phyloP scores from a whole-genome alignment of 1,140 invertebrate genomes.

The Eufriesea mexicana region DNA sequence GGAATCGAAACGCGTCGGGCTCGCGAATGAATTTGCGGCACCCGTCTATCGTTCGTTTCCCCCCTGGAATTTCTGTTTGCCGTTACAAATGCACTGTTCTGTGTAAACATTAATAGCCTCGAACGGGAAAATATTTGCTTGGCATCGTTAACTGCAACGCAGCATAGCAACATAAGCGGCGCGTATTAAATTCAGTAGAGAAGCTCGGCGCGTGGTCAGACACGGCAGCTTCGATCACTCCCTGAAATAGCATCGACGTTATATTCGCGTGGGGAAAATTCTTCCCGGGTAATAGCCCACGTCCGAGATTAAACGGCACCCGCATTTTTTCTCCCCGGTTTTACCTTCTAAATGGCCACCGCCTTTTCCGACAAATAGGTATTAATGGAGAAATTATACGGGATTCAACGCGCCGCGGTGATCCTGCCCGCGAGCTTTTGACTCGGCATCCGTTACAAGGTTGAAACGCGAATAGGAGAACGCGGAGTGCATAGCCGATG shows the following conservation, averaged over 20 bases:
- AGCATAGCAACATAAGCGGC: neutral
- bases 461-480: neutral
- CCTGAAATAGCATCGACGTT: neutral
- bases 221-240: neutral
- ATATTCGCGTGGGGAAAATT: neutral
- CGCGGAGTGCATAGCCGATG: neutral
- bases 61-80: neutral
- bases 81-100: neutral
- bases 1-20: neutral
- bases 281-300: slow-evolving; percentile 1
- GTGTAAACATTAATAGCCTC: slow-evolving; percentile 2
- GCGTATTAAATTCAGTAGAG: slow-evolving; percentile 19
- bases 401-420: neutral
- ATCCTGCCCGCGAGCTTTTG: neutral
- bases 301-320: neutral
- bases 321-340: slow-evolving; percentile 1
- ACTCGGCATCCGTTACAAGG: neutral
- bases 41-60: neutral
- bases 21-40: neutral
- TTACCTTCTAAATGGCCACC: neutral
- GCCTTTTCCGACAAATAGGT: slow-evolving; percentile 22
- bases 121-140: neutral
- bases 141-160: slow-evolving; percentile 10
- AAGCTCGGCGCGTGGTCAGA: neutral
- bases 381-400: slow-evolving; percentile 45